phyloP scores from a whole-genome alignment of 2,113 vertebrate genomes.

The Megaceryle maxima region DNA sequence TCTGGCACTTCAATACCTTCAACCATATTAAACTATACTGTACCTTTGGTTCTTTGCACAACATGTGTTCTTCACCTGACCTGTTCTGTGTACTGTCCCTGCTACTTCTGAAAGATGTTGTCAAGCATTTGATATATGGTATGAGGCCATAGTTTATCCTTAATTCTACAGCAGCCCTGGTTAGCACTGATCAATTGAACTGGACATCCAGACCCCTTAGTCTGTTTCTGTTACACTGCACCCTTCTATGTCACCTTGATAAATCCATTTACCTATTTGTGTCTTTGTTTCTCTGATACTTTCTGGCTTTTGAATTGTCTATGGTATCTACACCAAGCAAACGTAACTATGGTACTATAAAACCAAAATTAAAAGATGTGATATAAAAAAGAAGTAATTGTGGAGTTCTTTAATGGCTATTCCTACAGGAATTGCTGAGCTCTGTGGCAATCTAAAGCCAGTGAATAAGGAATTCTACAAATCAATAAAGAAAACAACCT shows the following conservation, averaged over 20 bases:
- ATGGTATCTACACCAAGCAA: neutral
- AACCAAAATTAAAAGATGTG: neutral
- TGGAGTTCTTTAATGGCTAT: neutral
- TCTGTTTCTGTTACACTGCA: neutral
- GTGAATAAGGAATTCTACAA: neutral
- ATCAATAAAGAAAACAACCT: constrained; percentile 34
- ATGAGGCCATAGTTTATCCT: neutral
- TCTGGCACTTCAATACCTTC: neutral
- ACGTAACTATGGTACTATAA: neutral
- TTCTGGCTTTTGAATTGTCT: neutral
- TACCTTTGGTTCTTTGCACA: neutral
- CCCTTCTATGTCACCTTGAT: neutral
- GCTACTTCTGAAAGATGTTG: neutral
- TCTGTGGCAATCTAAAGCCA: neutral
- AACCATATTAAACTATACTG: neutral
- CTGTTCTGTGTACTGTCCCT: neutral
- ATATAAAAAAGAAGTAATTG: neutral
- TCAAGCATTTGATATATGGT: neutral
- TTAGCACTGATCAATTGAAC: neutral
- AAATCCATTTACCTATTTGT: neutral
- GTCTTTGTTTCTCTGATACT: neutral
- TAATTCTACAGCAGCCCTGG: neutral
- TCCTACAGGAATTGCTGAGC: neutral
- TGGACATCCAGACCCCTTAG: neutral
- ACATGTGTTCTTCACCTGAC: neutral